Evolutionary conservation across 1,140 invertebrate species (phyloP).

Genomic region (Calephelis virginiensis): DNA sequence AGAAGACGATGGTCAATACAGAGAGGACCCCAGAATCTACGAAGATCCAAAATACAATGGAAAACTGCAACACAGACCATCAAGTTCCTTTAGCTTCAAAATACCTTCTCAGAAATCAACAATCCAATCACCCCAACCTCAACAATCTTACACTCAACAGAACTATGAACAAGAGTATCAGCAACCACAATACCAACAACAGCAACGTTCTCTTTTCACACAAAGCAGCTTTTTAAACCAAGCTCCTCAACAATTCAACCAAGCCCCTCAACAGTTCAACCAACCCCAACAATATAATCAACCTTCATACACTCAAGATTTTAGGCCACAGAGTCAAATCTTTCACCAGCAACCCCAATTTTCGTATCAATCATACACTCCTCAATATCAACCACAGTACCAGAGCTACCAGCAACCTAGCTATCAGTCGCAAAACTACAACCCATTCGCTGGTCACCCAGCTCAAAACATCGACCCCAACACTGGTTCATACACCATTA

Average conservation of each 20-base stretch:
- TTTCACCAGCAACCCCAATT: constrained; percentile 70
- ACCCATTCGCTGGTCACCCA: constrained; percentile 80
- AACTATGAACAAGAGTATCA: constrained; percentile 25
- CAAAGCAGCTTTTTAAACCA: constrained; percentile 55
- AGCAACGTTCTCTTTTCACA: constrained; percentile 36
- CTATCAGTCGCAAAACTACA: constrained; percentile 61
- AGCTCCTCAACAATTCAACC: constrained; percentile 38
- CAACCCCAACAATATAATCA: constrained; percentile 26
- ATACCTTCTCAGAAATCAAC: constrained; percentile 26
- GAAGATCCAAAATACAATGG: constrained; percentile 85
- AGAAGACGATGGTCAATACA: constrained; percentile 89
- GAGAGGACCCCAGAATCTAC: constrained; percentile 88
- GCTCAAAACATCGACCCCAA: constrained; percentile 82
- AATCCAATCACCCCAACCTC: constrained; percentile 36
- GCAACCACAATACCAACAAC: constrained; percentile 30
- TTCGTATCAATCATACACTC: constrained; percentile 62
- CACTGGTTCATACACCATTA: constrained; percentile 84
- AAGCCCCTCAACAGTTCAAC: constrained; percentile 57
- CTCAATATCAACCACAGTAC: constrained; percentile 43
- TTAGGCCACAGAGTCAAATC: constrained; percentile 59
- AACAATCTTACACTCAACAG: constrained; percentile 36
- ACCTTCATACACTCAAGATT: constrained; percentile 46
- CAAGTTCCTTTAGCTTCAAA: constrained; percentile 36
- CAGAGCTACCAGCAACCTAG: constrained; percentile 60
- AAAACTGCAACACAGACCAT: constrained; percentile 62